A percentile compares a stretch with the other conserved stretches of the same genome.
These are phyloP conservation scores for Charina bottae DNA, from an alignment of 2,113 vertebrate species.

Conservation along the genomic window DNA sequence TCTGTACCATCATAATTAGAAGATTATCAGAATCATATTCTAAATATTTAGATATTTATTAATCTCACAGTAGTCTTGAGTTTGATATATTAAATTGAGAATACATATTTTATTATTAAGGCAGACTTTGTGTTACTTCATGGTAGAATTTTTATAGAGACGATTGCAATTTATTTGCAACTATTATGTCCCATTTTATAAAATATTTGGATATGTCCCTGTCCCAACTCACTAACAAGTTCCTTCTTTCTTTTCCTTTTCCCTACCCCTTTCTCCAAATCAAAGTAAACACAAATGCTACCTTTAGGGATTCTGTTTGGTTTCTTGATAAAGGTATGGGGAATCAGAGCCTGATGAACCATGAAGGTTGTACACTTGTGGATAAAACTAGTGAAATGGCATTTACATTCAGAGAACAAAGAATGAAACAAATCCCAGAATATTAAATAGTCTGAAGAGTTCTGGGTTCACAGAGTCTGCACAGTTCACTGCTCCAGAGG, in stretches of 20 bases:
- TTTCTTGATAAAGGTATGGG: neutral
- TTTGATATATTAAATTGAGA: neutral
- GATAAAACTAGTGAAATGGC: slow-evolving; percentile 1
- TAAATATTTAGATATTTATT: neutral
- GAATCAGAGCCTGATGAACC: neutral
- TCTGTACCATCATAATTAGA: neutral
- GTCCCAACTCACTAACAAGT: neutral
- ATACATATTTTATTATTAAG: neutral
- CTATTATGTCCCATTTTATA: neutral
- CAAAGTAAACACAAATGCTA: neutral
- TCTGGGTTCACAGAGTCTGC: slow-evolving; percentile 1
- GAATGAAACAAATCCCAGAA: neutral
- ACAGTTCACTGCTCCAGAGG: slow-evolving; percentile 11
- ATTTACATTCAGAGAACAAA: slow-evolving; percentile 8
- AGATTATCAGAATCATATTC: neutral
- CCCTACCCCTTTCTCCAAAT: neutral
- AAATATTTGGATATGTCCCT: neutral
- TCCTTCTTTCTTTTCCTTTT: neutral
- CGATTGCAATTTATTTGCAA: neutral
- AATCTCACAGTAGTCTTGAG: neutral
- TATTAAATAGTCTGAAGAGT: slow-evolving; percentile 9
- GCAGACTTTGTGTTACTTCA: neutral
- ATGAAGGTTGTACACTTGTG: neutral
- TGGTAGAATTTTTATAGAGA: neutral
- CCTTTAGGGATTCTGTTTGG: neutral